A percentile compares a stretch with the other conserved stretches of the same genome.
phyloP scores from a whole-genome alignment of 2,888 invertebrate species.

The Mesoligia furuncula region DNA sequence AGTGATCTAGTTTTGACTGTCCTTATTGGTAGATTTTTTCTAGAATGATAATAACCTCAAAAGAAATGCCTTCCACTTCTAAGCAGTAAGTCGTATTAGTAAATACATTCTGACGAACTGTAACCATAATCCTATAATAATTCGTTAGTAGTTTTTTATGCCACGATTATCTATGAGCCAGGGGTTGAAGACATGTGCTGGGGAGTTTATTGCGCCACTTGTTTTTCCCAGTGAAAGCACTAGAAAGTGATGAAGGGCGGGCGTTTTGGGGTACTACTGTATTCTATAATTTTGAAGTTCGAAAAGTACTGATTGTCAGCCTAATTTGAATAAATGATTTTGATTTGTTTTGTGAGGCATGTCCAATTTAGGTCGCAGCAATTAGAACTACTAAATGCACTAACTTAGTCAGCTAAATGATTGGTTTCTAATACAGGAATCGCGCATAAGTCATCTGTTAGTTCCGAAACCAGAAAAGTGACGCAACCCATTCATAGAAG shows the following conservation, averaged over 20 bases:
- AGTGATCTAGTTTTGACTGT: neutral
- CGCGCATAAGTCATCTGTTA: slow-evolving; percentile 12
- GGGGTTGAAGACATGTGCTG: neutral
- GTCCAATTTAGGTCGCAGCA: neutral
- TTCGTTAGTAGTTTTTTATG: neutral
- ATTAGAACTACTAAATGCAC: neutral
- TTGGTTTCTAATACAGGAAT: neutral
- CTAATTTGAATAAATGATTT: neutral
- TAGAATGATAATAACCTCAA: neutral
- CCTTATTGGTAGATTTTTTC: neutral
- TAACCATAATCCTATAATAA: neutral
- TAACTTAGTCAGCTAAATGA: slow-evolving; percentile 8
- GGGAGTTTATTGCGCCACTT: neutral
- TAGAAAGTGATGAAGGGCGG: neutral
- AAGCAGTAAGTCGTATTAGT: neutral
- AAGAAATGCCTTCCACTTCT: neutral
- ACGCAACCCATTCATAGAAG: slow-evolving; percentile 26
- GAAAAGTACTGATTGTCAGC: neutral
- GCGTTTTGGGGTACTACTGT: no score
- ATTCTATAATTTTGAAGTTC: no score
- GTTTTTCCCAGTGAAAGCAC: neutral
- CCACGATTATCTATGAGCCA: neutral
- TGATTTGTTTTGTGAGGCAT: neutral
- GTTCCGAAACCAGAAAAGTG: slow-evolving; percentile 17
- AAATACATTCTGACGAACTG: neutral